Conservation (phyloP, 2,113 vertebrate species). For the Hoplias malabaricus region DNA sequence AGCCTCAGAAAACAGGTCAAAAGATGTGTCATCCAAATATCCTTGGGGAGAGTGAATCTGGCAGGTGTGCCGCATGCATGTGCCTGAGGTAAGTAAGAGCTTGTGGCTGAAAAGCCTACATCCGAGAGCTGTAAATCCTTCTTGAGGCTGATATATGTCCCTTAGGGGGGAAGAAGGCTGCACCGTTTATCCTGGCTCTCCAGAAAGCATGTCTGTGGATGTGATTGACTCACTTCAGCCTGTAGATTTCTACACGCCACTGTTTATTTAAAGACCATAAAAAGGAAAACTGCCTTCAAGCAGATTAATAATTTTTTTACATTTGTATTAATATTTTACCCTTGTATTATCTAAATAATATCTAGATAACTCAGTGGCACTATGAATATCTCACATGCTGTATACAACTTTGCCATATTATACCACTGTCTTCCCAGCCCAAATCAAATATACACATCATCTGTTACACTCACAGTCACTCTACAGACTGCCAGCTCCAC, state of each 20-base stretch:
- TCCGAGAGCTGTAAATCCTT: not conserved
- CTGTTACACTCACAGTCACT: no score
- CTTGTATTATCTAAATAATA: no score
- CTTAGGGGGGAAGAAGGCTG: not conserved
- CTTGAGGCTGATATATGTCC: constrained; percentile 4
- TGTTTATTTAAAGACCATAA: not conserved
- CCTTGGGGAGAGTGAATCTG: not conserved
- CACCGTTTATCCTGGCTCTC: not conserved
- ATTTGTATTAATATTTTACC: no score
- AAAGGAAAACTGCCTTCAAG: not conserved
- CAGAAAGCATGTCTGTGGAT: not conserved
- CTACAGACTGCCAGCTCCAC: no score
- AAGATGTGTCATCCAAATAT: not conserved
- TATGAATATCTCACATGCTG: no score
- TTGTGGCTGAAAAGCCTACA: not conserved
- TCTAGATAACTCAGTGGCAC: no score
- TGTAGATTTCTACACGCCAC: not conserved
- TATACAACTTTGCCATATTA: no score
- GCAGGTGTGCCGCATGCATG: not conserved
- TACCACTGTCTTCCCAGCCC: no score
- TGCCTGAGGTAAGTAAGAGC: not conserved
- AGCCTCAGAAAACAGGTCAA: constrained; percentile 1
- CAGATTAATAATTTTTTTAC: no score
- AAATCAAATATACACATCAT: no score
- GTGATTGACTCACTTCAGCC: constrained; percentile 1